phyloP scores from a whole-genome alignment of 1,140 invertebrate species.

The Oryzaephilus surinamensis region DNA sequence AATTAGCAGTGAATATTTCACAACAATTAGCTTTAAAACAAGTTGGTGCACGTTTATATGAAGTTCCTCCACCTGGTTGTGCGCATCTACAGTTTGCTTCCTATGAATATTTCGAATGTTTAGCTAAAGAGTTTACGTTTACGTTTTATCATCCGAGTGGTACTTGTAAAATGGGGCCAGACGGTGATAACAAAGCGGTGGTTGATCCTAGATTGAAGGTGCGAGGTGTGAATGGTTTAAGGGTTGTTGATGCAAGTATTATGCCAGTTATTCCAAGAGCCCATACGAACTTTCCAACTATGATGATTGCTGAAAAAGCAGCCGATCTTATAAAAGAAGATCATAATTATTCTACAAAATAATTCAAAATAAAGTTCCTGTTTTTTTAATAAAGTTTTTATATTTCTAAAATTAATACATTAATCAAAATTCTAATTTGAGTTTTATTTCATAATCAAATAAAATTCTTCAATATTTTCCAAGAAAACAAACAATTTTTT shows the following conservation, averaged over 20 bases:
- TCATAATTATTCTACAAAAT: no score
- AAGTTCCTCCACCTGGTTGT: slow-evolving; percentile 14
- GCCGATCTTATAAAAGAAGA: slow-evolving; percentile 63
- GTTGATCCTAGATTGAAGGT: slow-evolving; percentile 60
- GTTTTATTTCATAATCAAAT: slow-evolving; percentile 1
- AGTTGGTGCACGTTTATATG: slow-evolving; percentile 5
- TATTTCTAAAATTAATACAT: no score
- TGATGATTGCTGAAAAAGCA: slow-evolving; percentile 79
- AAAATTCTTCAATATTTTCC: neutral
- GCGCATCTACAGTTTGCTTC: slow-evolving; percentile 10
- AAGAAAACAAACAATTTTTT: no score
- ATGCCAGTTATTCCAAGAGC: slow-evolving; percentile 59
- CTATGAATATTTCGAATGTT: slow-evolving; percentile 23
- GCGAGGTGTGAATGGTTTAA: slow-evolving; percentile 49
- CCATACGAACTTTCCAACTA: slow-evolving; percentile 59
- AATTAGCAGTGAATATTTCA: slow-evolving; percentile 13
- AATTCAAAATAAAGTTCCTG: no score
- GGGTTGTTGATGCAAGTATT: slow-evolving; percentile 64
- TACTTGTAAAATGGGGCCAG: slow-evolving; percentile 64
- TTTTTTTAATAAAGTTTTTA: no score
- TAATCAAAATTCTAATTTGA: no score
- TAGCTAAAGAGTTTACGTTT: slow-evolving; percentile 48
- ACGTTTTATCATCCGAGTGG: slow-evolving; percentile 50
- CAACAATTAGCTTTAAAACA: slow-evolving; percentile 14
- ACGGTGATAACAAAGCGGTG: slow-evolving; percentile 50